A percentile compares a stretch with the other conserved stretches of the same genome.
Evolutionary conservation across 2,797 vertebrate genomes (phyloP).

Genomic region (Rhincodon typus): DNA sequence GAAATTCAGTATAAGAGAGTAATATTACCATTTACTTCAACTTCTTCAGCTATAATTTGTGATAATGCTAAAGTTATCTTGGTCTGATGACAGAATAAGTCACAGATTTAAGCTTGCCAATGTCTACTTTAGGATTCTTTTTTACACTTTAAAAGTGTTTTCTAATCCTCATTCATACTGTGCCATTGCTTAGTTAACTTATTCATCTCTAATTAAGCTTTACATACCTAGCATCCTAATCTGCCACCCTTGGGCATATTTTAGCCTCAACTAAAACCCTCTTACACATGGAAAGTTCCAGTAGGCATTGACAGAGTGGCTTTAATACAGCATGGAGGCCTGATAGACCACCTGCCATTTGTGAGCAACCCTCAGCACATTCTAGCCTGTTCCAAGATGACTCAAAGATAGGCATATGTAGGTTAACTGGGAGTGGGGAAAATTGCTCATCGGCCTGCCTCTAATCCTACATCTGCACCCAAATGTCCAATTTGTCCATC

Average conservation of each 20-base stretch:
- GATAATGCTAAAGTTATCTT: background rate
- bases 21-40: background rate
- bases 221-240: too few species aligned
- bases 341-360: background rate
- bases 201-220: background rate
- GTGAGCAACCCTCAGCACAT: background rate
- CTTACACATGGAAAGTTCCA: too few species aligned
- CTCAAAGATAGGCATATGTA: background rate
- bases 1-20: background rate
- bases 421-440: background rate
- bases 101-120: background rate
- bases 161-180: background rate
- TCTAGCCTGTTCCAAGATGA: background rate
- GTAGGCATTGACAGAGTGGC: too few species aligned
- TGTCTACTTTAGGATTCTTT: background rate
- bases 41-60: background rate
- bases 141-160: too few species aligned
- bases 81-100: background rate
- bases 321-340: too few species aligned
- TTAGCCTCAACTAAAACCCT: too few species aligned
- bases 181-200: background rate
- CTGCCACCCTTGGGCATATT: too few species aligned
- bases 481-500: background rate
- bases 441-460: background rate
- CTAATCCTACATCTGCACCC: background rate